Evolutionary conservation across 2,797 vertebrate genomes (phyloP).

Genomic region (Darevskia nairensis): DNA sequence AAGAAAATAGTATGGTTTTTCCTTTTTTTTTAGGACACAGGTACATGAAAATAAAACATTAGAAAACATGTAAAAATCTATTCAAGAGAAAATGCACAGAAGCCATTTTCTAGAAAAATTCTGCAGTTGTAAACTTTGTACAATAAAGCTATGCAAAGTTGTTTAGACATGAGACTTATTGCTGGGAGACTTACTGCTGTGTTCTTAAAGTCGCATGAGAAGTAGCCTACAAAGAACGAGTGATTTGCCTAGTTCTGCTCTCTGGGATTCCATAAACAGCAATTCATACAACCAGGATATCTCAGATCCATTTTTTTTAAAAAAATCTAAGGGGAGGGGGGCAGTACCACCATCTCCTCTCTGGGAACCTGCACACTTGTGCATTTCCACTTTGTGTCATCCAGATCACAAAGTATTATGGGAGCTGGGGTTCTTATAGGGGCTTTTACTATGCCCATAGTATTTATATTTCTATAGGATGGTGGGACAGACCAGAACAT

Average conservation of each 20-base stretch:
- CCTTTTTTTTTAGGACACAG: background rate
- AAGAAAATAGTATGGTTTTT: background rate
- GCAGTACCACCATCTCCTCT: too few relatives aligned
- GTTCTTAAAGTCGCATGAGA: background rate
- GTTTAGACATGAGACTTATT: background rate
- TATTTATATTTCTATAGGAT: too few relatives aligned
- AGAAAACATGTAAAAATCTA: background rate
- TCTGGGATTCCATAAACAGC: background rate
- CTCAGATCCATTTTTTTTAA: background rate
- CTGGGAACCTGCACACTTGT: too few relatives aligned
- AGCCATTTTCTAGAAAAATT: background rate
- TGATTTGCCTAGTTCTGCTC: background rate
- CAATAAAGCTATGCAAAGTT: background rate
- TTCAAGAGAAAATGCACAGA: background rate
- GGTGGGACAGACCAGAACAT: too few relatives aligned
- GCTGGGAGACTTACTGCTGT: background rate
- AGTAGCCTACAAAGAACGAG: background rate
- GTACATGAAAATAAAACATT: background rate
- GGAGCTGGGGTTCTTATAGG: background rate
- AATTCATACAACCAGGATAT: background rate
- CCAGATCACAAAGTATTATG: too few relatives aligned
- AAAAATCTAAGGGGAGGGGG: too few relatives aligned
- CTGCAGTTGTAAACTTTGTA: background rate
- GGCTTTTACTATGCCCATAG: too few relatives aligned
- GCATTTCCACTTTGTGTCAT: too few relatives aligned